Base-by-base conservation (phyloP, 2,888 invertebrate species). In the Trachelus troglodyta region DNA sequence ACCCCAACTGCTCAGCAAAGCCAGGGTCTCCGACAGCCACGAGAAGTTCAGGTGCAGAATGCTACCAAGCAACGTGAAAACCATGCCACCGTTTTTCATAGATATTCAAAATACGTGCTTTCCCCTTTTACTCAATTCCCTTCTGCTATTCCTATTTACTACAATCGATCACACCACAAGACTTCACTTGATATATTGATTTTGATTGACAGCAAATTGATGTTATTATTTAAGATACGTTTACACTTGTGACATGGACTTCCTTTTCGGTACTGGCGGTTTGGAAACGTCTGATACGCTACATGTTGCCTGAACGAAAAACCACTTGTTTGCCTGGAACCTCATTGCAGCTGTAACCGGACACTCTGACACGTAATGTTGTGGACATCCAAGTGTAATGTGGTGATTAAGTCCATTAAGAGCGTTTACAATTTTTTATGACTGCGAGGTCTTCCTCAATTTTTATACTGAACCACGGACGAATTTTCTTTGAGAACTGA, bases 1-100 rank as follows among this genome's bases (percentile, higher is more conserved):
- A 82, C 87, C 87, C 88, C 88, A 90, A 84, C 87, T 88, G 84
- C 85, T 84, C 82, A 87, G 81, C 84, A 87, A 82, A 83, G 85
- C 84, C 82, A 88, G 83, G 79, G 81, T 82, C 80, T 89, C 87
- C 84, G 84, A 85, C 83, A 89, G 84, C 88, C 88, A 89, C 84
- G 86, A 80, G 85, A 86, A 84, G 84, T 87, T 86, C 74, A 86
- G 83, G 83, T 81, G 81, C 69, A 87, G 81, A 79, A 86, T 80
- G 83, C 80, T 84, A 81, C 82, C 82, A 80, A 87, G 79, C 76
- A 89, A 81, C 78, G 83, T 83, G 81, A 87, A 83, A 84, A 86
- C 82, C 89, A 89, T 89, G 84, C 85, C 82, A 79, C 75, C 75
- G 76, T 80, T 76, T 79, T 77, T 79, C 73, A 78, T 77, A 56